phyloP scores from a whole-genome alignment of 1,140 invertebrate species.

The Anoplolepis gracilipes region DNA sequence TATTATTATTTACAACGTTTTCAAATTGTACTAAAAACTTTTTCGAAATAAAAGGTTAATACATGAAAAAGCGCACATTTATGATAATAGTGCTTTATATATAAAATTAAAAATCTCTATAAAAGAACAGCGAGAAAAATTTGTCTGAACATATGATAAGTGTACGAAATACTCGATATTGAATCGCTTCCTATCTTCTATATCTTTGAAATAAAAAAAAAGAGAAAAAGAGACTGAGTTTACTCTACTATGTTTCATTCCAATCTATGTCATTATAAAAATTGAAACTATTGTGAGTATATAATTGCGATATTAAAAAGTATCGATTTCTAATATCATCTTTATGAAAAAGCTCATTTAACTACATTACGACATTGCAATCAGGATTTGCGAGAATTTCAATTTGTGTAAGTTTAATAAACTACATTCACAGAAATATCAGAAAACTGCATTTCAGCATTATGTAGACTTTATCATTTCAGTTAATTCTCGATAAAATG shows the following conservation, averaged over 20 bases:
- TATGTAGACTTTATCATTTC: constrained; percentile 50
- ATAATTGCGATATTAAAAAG: constrained; percentile 37
- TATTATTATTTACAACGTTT: not conserved
- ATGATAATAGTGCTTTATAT: not conserved
- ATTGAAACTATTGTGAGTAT: not conserved
- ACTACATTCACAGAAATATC: constrained; percentile 46
- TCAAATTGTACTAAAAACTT: not conserved
- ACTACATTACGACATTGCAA: constrained; percentile 22
- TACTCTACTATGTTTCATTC: not conserved
- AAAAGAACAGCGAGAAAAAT: not conserved
- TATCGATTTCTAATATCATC: constrained; percentile 39
- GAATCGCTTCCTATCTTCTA: constrained; percentile 14
- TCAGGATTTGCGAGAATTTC: constrained; percentile 51
- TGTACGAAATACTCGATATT: not conserved
- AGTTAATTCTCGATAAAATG: constrained; percentile 42
- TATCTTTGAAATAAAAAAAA: not conserved
- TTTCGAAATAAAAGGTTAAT: not conserved
- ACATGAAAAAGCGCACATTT: not conserved
- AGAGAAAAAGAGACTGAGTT: not conserved
- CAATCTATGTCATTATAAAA: constrained; percentile 33
- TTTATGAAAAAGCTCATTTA: constrained; percentile 50
- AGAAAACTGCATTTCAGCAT: constrained; percentile 42
- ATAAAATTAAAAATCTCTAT: not conserved
- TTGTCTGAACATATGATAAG: not conserved
- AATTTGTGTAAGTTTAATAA: constrained; percentile 53